A percentile compares a stretch with the other conserved stretches of the same genome.
Evolutionary conservation across 2,113 vertebrate species (phyloP).

Genomic region (Macaca mulatta): DNA sequence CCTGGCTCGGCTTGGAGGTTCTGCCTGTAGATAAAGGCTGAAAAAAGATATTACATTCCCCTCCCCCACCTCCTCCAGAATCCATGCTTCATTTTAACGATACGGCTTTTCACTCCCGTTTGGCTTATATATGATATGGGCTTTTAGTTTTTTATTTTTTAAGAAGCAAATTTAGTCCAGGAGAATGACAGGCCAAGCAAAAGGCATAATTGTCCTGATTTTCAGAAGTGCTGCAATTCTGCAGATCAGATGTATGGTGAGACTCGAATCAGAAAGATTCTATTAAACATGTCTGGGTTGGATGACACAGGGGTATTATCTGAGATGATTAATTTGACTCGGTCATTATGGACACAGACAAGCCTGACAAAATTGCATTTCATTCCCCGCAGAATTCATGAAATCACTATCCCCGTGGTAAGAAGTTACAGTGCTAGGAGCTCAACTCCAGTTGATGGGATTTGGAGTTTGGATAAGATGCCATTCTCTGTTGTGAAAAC

Average conservation of each 20-base stretch:
- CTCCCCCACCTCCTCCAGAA: background rate
- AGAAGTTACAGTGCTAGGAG: conserved; percentile 78
- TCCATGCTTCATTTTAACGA: conserved; percentile 79
- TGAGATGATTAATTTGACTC: conserved; percentile 97
- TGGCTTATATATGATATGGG: conserved; percentile 72
- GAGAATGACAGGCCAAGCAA: conserved; percentile 94
- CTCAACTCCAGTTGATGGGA: conserved; percentile 74
- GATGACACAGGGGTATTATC: conserved; percentile 96
- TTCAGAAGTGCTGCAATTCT: conserved; percentile 92
- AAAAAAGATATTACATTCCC: conserved; percentile 47
- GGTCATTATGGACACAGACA: conserved; percentile 96
- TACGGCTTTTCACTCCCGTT: conserved; percentile 79
- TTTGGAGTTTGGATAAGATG: conserved; percentile 77
- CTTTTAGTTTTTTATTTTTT: conserved; percentile 63
- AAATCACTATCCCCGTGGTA: conserved; percentile 79
- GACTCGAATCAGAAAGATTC: conserved; percentile 97
- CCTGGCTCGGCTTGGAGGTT: background rate
- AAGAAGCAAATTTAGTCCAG: conserved; percentile 82
- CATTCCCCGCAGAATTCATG: conserved; percentile 92
- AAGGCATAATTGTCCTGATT: conserved; percentile 95
- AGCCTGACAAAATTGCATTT: conserved; percentile 96
- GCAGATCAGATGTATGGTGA: conserved; percentile 92
- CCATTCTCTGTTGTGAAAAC: conserved; percentile 61
- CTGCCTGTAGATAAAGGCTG: conserved; percentile 77
- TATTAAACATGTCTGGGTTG: conserved; percentile 95